Percentiles rank a stretch among this genome's conserved stretches.
Evolutionary conservation across 2,888 invertebrate species (phyloP).

Genomic region (Synanthedon myopaeformis): DNA sequence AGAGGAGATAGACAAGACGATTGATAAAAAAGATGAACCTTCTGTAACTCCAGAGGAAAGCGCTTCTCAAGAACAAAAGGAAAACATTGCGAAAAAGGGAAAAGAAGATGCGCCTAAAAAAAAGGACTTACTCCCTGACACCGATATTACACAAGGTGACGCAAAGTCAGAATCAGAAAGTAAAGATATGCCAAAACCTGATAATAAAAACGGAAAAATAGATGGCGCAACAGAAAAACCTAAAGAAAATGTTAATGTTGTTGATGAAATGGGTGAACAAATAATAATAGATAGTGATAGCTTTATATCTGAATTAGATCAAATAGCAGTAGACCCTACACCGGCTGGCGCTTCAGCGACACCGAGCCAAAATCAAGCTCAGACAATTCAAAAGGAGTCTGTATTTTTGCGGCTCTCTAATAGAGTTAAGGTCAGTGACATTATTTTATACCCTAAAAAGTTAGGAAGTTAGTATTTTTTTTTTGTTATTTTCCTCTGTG

Average conservation of each 20-base stretch:
- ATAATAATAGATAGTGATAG: slow-evolving; percentile 58
- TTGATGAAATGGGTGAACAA: slow-evolving; percentile 42
- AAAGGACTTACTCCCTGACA: slow-evolving; percentile 13
- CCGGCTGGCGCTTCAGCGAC: slow-evolving; percentile 37
- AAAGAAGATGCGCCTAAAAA: neutral
- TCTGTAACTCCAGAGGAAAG: slow-evolving; percentile 28
- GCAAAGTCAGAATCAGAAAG: slow-evolving; percentile 24
- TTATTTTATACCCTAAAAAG: neutral
- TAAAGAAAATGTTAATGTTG: slow-evolving; percentile 26
- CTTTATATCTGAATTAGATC: slow-evolving; percentile 67
- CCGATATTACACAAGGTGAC: slow-evolving; percentile 31
- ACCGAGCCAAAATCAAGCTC: slow-evolving; percentile 41
- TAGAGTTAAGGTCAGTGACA: slow-evolving; percentile 84
- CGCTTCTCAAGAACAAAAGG: slow-evolving; percentile 22
- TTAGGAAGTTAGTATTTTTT: no score
- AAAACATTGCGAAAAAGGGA: slow-evolving; percentile 9
- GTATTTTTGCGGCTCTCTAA: slow-evolving; percentile 96
- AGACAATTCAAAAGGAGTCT: slow-evolving; percentile 83
- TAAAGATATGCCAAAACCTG: slow-evolving; percentile 32
- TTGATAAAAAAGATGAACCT: slow-evolving; percentile 34
- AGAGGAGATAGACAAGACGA: slow-evolving; percentile 31
- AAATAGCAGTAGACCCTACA: slow-evolving; percentile 56
- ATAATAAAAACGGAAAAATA: slow-evolving; percentile 36
- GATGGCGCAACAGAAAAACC: slow-evolving; percentile 34
- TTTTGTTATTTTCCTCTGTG: no score